phyloP scores from a whole-genome alignment of 2,888 invertebrate genomes.

The Acleris emargana region DNA sequence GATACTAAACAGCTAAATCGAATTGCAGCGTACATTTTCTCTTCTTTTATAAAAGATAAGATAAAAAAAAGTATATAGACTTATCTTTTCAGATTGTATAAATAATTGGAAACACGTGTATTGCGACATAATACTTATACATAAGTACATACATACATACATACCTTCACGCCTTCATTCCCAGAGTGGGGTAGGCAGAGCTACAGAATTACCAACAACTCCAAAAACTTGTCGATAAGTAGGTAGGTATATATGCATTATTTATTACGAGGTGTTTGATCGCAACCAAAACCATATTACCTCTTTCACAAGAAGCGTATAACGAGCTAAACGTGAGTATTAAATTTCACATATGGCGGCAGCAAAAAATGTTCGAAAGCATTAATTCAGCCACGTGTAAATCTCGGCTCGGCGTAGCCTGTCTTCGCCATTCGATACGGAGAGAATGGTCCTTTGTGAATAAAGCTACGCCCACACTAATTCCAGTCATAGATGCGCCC shows the following conservation, averaged over 20 bases:
- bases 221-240: too few species aligned
- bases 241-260: too few species aligned
- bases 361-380: conserved; percentile 28
- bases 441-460: conserved; percentile 44
- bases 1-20: too few species aligned
- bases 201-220: too few species aligned
- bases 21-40: too few species aligned
- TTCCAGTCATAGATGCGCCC: conserved; percentile 9
- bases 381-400: conserved; percentile 39
- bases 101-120: neutral
- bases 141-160: too few species aligned
- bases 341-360: neutral
- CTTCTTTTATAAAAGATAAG: too few species aligned
- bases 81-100: conserved; percentile 1
- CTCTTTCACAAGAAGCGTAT: conserved; percentile 5
- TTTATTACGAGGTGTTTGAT: neutral
- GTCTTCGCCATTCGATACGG: conserved; percentile 11
- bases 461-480: conserved; percentile 28
- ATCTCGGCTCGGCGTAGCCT: conserved; percentile 41
- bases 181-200: too few species aligned
- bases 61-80: too few species aligned
- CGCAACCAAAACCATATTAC: neutral
- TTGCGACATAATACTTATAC: neutral
- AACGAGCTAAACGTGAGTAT: conserved; percentile 3
- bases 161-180: too few species aligned